Percentiles rank a stretch among this genome's conserved stretches.
phyloP scores from a whole-genome alignment of 1,140 invertebrate genomes.

The Brachionus asplanchnoidis region DNA sequence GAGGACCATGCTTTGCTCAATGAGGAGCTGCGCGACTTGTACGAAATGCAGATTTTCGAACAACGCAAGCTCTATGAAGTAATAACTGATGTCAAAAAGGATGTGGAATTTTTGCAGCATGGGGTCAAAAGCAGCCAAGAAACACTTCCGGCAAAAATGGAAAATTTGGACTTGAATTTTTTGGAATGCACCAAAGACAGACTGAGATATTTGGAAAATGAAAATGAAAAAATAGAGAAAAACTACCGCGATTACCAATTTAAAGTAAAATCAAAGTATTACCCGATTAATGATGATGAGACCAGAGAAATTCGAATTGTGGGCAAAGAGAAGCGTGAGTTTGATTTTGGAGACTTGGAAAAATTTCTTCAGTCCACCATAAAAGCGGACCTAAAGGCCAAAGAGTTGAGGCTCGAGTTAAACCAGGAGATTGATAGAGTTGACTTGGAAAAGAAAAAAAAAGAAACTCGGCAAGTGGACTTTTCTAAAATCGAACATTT shows the following conservation, averaged over 20 bases:
- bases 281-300: constrained; percentile 34
- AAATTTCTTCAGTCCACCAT: constrained; percentile 34
- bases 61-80: neutral
- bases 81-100: constrained; percentile 15
- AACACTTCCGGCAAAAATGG: neutral
- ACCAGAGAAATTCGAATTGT: constrained; percentile 12
- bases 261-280: constrained; percentile 29
- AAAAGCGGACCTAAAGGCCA: neutral
- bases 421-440: neutral
- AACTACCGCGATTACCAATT: constrained; percentile 1
- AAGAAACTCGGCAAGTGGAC: neutral
- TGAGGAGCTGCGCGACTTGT: constrained; percentile 12
- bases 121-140: neutral
- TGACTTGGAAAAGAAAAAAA: neutral
- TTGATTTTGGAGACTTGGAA: constrained; percentile 5
- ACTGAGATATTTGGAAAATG: constrained; percentile 21
- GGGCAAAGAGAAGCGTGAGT: neutral
- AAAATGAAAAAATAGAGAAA: constrained; percentile 32
- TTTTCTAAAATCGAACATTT: constrained; percentile 19
- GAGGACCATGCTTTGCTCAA: neutral
- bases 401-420: neutral
- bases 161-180: neutral
- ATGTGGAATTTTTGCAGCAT: constrained; percentile 28
- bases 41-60: constrained; percentile 25
- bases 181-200: constrained; percentile 12